These are phyloP conservation scores for Trichacis sp. DNA, from an alignment of 2,888 invertebrate species.

Conservation along the genomic window DNA sequence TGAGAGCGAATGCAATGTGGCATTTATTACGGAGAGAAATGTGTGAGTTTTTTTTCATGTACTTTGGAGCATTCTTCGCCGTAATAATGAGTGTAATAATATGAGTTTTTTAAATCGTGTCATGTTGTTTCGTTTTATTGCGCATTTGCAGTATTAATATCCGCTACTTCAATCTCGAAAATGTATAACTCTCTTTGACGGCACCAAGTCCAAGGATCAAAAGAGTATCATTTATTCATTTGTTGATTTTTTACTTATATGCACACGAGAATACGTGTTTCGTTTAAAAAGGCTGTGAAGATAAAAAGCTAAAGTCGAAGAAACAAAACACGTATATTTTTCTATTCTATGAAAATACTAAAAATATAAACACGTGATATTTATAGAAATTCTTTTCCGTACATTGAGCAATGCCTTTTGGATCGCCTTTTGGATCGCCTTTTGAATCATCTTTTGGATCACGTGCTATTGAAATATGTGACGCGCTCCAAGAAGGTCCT, in stretches of 20 bases:
- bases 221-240: too few species aligned
- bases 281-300: conserved; percentile 61
- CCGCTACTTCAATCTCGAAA: too few species aligned
- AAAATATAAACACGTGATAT: conserved; percentile 27
- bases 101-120: too few species aligned
- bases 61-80: too few species aligned
- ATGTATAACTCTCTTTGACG: too few species aligned
- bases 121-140: too few species aligned
- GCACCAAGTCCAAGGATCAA: too few species aligned
- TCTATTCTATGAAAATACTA: conserved; percentile 43
- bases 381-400: conserved; percentile 23
- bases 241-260: too few species aligned
- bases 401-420: background rate
- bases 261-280: conserved; percentile 45
- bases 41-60: background rate
- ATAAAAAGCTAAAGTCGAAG: conserved; percentile 38
- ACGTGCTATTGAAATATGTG: background rate
- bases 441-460: background rate
- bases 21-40: background rate
- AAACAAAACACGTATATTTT: conserved; percentile 46
- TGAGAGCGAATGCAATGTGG: background rate
- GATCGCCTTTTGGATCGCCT: background rate
- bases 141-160: too few species aligned
- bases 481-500: background rate
- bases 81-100: too few species aligned